Percentiles rank a stretch among this genome's conserved stretches.
phyloP scores from a whole-genome alignment of 2,797 vertebrate genomes.

The Salarias fasciatus region DNA sequence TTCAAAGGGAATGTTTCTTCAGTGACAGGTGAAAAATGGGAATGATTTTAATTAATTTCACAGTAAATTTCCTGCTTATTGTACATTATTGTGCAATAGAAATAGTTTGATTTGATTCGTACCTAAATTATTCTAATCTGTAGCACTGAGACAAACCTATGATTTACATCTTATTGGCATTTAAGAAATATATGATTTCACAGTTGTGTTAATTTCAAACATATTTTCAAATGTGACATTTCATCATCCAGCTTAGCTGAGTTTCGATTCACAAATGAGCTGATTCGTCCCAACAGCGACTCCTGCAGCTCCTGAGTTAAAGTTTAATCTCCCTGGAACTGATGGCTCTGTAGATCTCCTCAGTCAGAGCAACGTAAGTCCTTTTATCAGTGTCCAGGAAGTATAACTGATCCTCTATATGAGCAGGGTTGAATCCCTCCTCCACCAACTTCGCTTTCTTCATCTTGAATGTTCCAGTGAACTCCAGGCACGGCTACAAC shows the following conservation, averaged over 20 bases:
- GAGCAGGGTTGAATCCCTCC: slow-evolving; percentile 87
- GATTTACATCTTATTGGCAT: slow-evolving; percentile 6
- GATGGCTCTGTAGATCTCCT: slow-evolving; percentile 82
- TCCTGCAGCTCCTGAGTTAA: slow-evolving; percentile 59
- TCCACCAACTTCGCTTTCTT: slow-evolving; percentile 88
- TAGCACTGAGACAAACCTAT: not conserved
- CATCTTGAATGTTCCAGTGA: slow-evolving; percentile 91
- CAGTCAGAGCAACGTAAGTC: slow-evolving; percentile 83
- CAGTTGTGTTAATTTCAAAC: slow-evolving; percentile 27
- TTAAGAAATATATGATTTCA: slow-evolving; percentile 16
- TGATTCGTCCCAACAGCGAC: slow-evolving; percentile 4
- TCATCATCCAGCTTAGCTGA: slow-evolving; percentile 64
- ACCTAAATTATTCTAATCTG: slow-evolving; percentile 26
- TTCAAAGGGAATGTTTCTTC: too few relatives aligned
- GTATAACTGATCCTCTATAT: slow-evolving; percentile 84
- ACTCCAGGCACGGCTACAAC: slow-evolving; percentile 75
- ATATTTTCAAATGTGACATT: slow-evolving; percentile 12
- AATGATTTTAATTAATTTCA: too few relatives aligned
- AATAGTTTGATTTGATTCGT: too few relatives aligned
- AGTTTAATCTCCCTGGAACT: slow-evolving; percentile 79
- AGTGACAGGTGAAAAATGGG: too few relatives aligned
- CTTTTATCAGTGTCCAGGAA: slow-evolving; percentile 85
- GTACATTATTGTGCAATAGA: too few relatives aligned
- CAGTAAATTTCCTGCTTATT: too few relatives aligned
- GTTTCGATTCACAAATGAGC: slow-evolving; percentile 25